Evolutionary conservation across 2,888 invertebrate species (phyloP), one percentile per base, ranked within the genome.

Genomic region (Hoplodrina ambigua): DNA sequence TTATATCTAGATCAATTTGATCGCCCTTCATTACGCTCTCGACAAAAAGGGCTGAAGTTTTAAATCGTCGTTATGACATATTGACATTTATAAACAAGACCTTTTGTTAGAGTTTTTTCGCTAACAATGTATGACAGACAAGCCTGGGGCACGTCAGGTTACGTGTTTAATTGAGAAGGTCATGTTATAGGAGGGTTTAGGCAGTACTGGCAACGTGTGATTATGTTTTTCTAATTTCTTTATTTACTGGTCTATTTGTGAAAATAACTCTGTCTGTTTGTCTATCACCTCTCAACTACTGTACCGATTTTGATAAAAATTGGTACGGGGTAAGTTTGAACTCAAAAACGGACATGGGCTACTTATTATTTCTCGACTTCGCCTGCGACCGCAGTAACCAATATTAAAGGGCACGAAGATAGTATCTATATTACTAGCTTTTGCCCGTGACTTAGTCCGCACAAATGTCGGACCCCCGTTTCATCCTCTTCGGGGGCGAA

Each of bases 51-150:
- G 15, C 57, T 37, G 52, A 52, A 69, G 56, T 60, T 50, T 62
- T 55, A 44, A 55, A 62, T 53, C 46, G 50, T 58, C 52, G 41
- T 37, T 59, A 62, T 68, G 56, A 73, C 80, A 49, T 80, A 69
- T 67, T 77, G 80, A 73, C 78, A 78, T 70, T 74, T 70, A 56
- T 65, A 72, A 55, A 74, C 49, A 65, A 53, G 37, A 20, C 44
- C 53, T 50, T 17, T 67, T 41, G 30, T 76, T 68, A 2, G 46
- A 46, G n/a, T 33, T 25, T 67, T 54, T 33, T 52, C 44, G 4
- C 20, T 55, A 37, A 41, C 55, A 13, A 54, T 64, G 57, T 11
- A 54, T 64, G 57, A 46, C 50, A 54, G 65, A 33, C 52, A 67
- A 15, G 15, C 41, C 13, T 49, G 4, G 2, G 57, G 66, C 56